Conservation (phyloP, 2,888 invertebrate genomes). For the Melieria picta region DNA sequence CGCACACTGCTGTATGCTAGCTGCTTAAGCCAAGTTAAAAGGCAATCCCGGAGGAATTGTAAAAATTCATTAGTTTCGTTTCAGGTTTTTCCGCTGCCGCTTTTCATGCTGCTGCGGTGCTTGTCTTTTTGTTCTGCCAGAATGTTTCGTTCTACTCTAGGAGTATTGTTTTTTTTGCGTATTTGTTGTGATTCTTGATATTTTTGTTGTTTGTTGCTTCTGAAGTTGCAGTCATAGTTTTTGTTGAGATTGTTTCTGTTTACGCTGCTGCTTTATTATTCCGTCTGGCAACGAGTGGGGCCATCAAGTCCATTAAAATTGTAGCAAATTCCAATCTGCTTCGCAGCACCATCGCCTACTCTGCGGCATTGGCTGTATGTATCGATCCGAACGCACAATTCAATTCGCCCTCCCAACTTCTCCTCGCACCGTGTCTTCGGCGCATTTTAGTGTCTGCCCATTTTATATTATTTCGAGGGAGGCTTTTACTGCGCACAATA, state of each 20-base stretch:
- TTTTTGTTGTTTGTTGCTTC: not conserved
- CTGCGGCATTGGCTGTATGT: too few species aligned
- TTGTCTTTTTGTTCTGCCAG: not conserved
- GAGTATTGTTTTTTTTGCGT: not conserved
- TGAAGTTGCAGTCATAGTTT: not conserved
- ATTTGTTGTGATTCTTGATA: not conserved
- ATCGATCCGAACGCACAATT: too few species aligned
- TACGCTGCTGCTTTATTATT: constrained; percentile 12
- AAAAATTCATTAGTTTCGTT: constrained; percentile 36
- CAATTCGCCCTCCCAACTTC: too few species aligned
- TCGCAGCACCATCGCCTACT: too few species aligned
- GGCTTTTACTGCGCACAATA: too few species aligned
- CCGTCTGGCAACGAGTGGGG: not conserved
- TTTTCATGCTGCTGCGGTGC: not conserved
- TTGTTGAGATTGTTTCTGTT: not conserved
- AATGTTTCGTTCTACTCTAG: not conserved
- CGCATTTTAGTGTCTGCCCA: not conserved
- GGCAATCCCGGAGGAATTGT: constrained; percentile 30
- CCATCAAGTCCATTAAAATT: constrained; percentile 7
- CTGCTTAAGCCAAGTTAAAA: constrained; percentile 24
- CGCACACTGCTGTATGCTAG: not conserved
- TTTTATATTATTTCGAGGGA: too few species aligned
- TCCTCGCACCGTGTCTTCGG: not conserved
- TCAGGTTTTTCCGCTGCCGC: constrained; percentile 16
- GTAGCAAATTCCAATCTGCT: not conserved